Evolutionary conservation across 2,888 invertebrate genomes (phyloP).

Genomic region (Scelioninae gen. 1): DNA sequence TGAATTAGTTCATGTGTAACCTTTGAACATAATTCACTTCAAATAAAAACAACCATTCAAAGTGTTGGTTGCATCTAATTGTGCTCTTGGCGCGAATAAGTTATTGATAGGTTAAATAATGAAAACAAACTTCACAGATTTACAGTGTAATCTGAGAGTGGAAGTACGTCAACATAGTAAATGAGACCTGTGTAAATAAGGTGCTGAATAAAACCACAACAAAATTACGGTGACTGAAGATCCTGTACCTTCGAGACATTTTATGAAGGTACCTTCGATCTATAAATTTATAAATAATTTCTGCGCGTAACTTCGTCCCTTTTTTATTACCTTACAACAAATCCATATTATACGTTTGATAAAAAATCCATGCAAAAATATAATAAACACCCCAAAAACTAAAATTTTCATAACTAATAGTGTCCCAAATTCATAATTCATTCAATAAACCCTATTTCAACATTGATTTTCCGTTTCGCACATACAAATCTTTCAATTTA

Average conservation of each 20-base stretch:
- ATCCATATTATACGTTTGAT: slow-evolving; percentile 4
- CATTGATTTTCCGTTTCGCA: too few relatives aligned
- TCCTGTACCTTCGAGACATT: slow-evolving; percentile 55
- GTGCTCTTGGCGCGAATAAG: not conserved
- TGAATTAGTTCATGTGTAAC: too few relatives aligned
- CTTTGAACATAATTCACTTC: too few relatives aligned
- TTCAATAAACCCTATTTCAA: too few relatives aligned
- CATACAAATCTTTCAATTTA: not conserved
- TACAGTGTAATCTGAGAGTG: slow-evolving; percentile 19
- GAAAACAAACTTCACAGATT: slow-evolving; percentile 26
- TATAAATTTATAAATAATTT: slow-evolving; percentile 72
- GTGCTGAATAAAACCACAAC: slow-evolving; percentile 70
- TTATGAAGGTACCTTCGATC: slow-evolving; percentile 65
- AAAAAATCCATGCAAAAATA: slow-evolving; percentile 6
- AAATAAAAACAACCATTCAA: too few relatives aligned
- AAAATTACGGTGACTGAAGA: slow-evolving; percentile 56
- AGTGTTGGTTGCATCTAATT: too few relatives aligned
- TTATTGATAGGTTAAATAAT: not conserved
- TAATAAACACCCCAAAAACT: too few relatives aligned
- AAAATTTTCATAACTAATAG: not conserved
- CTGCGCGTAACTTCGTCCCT: slow-evolving; percentile 52
- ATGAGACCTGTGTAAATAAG: slow-evolving; percentile 70
- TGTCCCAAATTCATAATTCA: too few relatives aligned
- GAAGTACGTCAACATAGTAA: slow-evolving; percentile 39
- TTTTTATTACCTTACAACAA: slow-evolving; percentile 45